Base-by-base conservation (phyloP, 1,140 invertebrate species). In the Chrysomallon squamiferum region DNA sequence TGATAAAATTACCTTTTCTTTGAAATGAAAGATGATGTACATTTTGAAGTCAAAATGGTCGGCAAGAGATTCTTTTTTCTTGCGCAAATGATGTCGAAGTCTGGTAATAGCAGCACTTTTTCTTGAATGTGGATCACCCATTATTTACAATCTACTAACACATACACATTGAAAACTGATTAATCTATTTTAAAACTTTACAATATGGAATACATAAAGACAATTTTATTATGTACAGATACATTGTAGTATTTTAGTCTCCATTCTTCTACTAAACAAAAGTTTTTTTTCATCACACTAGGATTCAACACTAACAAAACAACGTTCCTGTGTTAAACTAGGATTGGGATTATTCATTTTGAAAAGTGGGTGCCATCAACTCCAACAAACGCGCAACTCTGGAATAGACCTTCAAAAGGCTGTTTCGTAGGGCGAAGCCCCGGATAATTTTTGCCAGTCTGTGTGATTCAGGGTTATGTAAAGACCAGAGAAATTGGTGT, bases 41-140 rank as follows among this genome's bases (percentile, higher is more conserved):
- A 85, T 83, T 72, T 82, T 85, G 73, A 82, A 85, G 35, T 84
- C 78, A 79, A 85, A 85, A 60, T 85, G 81, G 66, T 85, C 83
- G 41, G 83, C 83, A 45, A 85, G 66, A 32, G 83, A 81, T 74
- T 84, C 82, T 68, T 74, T 64, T 61, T 83, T 85, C 71, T 83
- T 83, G 30, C 79, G 64, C 11, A 85, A 65, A 52, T 82, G 77
- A 50, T 78, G 71, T 63, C 82, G 65, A 50, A 85, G 65, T 29
- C 83, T 70, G 27, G 65, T 76, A 20, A 82, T 56, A 43, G 75
- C 75, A 45, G 73, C 68, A 63, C 72, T 74, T 72, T 80, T 82
- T 52, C 83, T 71, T 49, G 71, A 69, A 33, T 72, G 61, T 47
- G 81, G 77, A 74, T 84, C 81, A 47, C 78, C 80, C 77, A 83